A percentile compares a stretch with the other conserved stretches of the same genome.
phyloP scores from a whole-genome alignment of 2,113 vertebrate genomes.

The Grammomys dolichurus region DNA sequence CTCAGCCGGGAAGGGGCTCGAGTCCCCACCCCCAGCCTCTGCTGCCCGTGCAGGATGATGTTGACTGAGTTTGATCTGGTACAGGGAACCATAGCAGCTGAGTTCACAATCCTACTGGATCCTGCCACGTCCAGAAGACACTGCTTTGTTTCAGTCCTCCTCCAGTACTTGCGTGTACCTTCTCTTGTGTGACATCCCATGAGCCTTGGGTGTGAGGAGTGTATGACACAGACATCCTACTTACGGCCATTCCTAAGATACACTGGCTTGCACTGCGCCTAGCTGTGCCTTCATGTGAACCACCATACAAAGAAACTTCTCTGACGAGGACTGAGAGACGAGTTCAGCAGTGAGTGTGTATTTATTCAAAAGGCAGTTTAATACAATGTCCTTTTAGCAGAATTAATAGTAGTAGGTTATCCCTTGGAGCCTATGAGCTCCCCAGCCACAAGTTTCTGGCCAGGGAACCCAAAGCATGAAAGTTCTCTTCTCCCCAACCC shows the following conservation, averaged over 20 bases:
- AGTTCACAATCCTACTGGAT: neutral
- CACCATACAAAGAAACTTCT: neutral
- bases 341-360: neutral
- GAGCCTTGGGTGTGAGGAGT: neutral
- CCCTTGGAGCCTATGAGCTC: neutral
- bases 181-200: too few relatives aligned
- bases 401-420: neutral
- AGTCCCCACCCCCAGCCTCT: neutral
- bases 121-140: too few relatives aligned
- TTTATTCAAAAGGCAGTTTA: neutral
- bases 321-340: neutral
- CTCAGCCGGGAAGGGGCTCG: neutral
- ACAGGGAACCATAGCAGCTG: neutral
- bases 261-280: neutral
- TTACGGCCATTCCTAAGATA: neutral
- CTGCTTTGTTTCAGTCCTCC: neutral
- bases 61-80: neutral
- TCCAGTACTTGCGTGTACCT: neutral
- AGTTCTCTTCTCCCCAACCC: too few relatives aligned
- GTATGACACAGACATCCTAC: neutral
- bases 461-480: neutral
- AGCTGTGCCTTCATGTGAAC: neutral
- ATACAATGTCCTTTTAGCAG: neutral
- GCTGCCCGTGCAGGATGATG: neutral
- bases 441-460: too few relatives aligned